Conservation (phyloP, 2,113 vertebrate genomes). For the Chrysochloris asiatica region DNA sequence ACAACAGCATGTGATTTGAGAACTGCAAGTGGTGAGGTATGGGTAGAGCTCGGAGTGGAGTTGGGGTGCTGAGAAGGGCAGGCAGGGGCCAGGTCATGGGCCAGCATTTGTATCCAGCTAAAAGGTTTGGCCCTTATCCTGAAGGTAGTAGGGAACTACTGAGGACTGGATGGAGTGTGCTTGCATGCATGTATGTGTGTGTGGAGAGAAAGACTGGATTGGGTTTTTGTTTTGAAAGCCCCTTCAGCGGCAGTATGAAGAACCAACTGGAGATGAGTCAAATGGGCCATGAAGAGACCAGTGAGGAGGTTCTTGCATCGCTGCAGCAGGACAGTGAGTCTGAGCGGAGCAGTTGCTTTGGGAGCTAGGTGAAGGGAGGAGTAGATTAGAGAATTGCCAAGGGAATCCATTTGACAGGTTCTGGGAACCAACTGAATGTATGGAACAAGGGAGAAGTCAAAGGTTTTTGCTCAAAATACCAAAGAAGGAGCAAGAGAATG, state of each 20-base stretch:
- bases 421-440: background rate
- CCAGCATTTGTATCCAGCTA: background rate
- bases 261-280: background rate
- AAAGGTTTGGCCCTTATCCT: background rate
- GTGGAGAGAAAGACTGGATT: background rate
- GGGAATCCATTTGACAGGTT: background rate
- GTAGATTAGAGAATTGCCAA: background rate
- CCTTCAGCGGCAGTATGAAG: background rate
- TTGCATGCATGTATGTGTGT: background rate
- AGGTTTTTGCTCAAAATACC: constrained; percentile 12
- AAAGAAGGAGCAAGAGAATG: background rate
- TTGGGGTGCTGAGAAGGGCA: background rate
- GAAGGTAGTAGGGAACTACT: background rate
- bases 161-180: background rate
- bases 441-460: background rate
- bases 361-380: background rate
- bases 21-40: background rate
- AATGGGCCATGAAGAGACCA: background rate
- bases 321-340: background rate
- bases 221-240: background rate
- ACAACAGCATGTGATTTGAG: background rate
- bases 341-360: background rate
- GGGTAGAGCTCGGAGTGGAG: background rate
- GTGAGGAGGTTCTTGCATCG: background rate
- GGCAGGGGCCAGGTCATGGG: background rate